These are phyloP conservation scores for Benthosema pterotum DNA, from an alignment of 2,797 vertebrate genomes.

Conservation along the genomic window DNA sequence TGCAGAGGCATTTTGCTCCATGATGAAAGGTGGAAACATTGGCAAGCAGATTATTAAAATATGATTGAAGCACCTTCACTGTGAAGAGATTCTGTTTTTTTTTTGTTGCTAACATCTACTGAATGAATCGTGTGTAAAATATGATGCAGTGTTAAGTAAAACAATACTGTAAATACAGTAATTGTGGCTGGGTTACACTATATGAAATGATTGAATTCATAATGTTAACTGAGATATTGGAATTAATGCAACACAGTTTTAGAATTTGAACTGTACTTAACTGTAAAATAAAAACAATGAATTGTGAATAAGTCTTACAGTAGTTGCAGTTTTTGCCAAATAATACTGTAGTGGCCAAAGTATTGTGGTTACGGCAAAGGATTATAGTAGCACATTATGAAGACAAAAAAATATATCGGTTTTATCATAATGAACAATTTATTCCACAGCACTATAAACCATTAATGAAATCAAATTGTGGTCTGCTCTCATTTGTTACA, in stretches of 20 bases:
- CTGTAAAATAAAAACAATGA: neutral
- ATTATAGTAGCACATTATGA: neutral
- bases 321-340: too few species aligned
- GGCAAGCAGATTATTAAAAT: conserved; percentile 94
- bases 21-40: conserved; percentile 94
- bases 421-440: conserved; percentile 69
- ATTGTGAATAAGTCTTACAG: too few species aligned
- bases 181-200: neutral
- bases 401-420: conserved; percentile 3
- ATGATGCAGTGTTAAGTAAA: too few species aligned
- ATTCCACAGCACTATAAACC: conserved; percentile 81
- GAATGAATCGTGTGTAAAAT: too few species aligned
- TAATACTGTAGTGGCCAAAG: too few species aligned
- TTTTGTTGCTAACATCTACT: neutral
- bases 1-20: conserved; percentile 93
- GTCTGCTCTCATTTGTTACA: conserved; percentile 61
- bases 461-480: conserved; percentile 68
- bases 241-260: too few species aligned
- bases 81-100: neutral
- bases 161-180: too few species aligned
- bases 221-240: neutral
- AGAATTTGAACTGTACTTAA: neutral
- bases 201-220: neutral
- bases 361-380: too few species aligned
- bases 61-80: conserved; percentile 69